Base-by-base conservation (phyloP, 2,797 vertebrate species). In the Synanceia verrucosa region DNA sequence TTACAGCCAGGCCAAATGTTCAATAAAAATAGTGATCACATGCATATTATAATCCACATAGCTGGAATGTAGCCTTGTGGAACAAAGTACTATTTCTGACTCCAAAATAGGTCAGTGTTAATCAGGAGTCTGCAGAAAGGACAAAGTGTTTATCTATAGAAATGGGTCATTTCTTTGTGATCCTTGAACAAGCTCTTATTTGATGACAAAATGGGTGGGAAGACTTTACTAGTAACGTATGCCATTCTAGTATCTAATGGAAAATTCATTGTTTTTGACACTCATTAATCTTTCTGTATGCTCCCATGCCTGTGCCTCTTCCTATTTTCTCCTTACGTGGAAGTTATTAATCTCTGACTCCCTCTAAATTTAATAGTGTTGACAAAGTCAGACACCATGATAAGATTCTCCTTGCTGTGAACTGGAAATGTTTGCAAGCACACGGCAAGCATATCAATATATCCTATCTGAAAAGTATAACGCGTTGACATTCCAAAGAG, bases 301-400 rank as follows among this genome's bases (percentile, higher is more conserved):
- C 83, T 84, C 80, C 71, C 65, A 73, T 76, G 78, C 70, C 65
- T 53, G 69, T 12, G 10, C 65, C 66, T 77, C 84, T 83, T 76
- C 64, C 84, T 63, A 81, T 87, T 90, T 88, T 86, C 84, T 61
- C 79, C 70, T 70, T 85, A 88, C 73, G 79, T 88, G 81, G 73
- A 90, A 85, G 90, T 93, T 93, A 93, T 93, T 93, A 92, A 94
- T 94, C 92, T 92, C 80, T 23, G 86, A 88, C 85, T 90, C 78
- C 76, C 79, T 88, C 74, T 47, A 84, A 93, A 92, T 92, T 78
- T 92, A 92, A 92, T 89, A 91, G 83, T 91, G 91, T 93, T 93
- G 91, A 93, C 92, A 93, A 89, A 94, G 91, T 91, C 90, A 91
- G 84, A 84, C 83, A 83, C 76, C 72, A 69, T 89, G 91, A 94